phyloP scores from a whole-genome alignment of 2,888 invertebrate species.

The Serripes groenlandicus region DNA sequence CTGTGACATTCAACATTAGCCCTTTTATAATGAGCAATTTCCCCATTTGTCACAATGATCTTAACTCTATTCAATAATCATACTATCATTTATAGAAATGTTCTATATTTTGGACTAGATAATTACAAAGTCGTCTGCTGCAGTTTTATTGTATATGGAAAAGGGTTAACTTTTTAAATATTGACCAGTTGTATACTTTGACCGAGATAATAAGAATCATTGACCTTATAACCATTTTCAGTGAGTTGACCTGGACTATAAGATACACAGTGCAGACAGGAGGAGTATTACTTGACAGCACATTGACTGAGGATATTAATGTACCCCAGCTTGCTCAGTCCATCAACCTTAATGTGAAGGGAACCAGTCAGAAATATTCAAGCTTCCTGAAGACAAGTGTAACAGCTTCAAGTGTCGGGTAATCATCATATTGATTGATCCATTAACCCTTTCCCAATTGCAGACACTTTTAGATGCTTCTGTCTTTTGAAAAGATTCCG shows the following conservation, averaged over 20 bases:
- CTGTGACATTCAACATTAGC: no score
- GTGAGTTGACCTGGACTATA: slow-evolving; percentile 34
- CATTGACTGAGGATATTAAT: slow-evolving; percentile 19
- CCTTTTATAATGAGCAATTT: no score
- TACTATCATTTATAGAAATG: no score
- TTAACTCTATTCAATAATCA: no score
- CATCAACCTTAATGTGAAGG: slow-evolving; percentile 27
- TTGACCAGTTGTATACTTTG: no score
- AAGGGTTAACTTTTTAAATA: no score
- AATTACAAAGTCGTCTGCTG: no score
- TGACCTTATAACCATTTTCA: slow-evolving; percentile 2
- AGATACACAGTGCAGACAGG: slow-evolving; percentile 46
- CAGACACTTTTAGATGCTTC: neutral
- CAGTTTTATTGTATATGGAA: no score
- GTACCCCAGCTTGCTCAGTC: slow-evolving; percentile 22
- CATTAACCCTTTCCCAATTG: neutral
- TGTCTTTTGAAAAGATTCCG: neutral
- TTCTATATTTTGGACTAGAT: no score
- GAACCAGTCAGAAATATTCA: slow-evolving; percentile 47
- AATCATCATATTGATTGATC: neutral
- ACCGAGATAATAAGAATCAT: no score
- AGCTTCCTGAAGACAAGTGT: neutral
- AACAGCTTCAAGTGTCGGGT: slow-evolving; percentile 22
- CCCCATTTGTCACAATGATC: no score
- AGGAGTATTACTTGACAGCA: slow-evolving; percentile 22